A percentile compares a stretch with the other conserved stretches of the same genome.
These are phyloP conservation scores for Sycobia sp. DNA, from an alignment of 1,140 invertebrate genomes.

Conservation along the genomic window DNA sequence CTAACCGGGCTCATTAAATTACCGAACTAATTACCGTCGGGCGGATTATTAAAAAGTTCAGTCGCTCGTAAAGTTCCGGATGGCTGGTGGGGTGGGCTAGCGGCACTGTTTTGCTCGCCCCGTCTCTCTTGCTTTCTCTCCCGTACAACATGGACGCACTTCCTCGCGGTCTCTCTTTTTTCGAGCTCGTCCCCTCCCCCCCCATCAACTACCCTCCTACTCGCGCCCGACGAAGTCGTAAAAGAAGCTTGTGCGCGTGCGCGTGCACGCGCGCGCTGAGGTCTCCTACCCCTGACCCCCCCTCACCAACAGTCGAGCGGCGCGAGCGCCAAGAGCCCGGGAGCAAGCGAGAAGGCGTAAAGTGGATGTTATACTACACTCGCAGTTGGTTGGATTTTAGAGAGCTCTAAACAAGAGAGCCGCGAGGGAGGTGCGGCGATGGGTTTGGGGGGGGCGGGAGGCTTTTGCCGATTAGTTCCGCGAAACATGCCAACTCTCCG, in stretches of 20 bases:
- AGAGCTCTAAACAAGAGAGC: slow-evolving; percentile 21
- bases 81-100: no score
- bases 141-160: no score
- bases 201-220: slow-evolving; percentile 3
- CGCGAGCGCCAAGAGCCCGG: not conserved
- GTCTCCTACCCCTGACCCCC: no score
- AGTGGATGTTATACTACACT: slow-evolving; percentile 20
- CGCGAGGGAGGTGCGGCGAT: no score
- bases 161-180: no score
- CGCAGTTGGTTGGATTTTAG: slow-evolving; percentile 16
- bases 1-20: slow-evolving; percentile 54
- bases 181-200: slow-evolving; percentile 7
- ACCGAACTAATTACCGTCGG: slow-evolving; percentile 58
- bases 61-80: slow-evolving; percentile 51
- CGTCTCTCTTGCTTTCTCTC: no score
- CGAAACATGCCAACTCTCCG: no score
- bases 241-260: not conserved
- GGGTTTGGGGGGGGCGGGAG: no score
- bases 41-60: slow-evolving; percentile 60
- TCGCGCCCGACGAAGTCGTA: not conserved
- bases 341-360: slow-evolving; percentile 13
- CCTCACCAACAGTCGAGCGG: no score
- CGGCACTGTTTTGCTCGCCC: no score
- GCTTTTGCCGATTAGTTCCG: slow-evolving; percentile 19
- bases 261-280: not conserved